Base-by-base conservation (phyloP, 1,140 invertebrate genomes). In the Bacillus rossius region DNA sequence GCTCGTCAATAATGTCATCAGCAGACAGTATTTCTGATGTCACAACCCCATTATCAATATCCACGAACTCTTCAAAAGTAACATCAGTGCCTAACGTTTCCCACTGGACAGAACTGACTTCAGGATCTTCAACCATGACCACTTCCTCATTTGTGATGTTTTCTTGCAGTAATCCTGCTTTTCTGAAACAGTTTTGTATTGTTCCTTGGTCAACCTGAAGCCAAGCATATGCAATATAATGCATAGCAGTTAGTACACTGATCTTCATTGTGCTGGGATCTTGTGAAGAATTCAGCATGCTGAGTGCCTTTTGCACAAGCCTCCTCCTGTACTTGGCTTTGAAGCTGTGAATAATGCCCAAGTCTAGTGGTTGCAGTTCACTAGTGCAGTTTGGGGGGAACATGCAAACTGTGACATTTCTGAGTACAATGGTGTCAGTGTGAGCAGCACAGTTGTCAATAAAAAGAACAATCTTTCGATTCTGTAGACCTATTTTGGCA, bases 351-450 rank as follows among this genome's bases (percentile, higher is more conserved):
- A 34, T 34, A 10, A 34, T 34, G 4, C 29, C 29, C 29, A 34
- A 34, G 29, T 34, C 10, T 7, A 34, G 29, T 7, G 29, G 29
- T 10, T 34, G 29, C 29, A 34, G 29, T 34, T 34, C 29, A 34
- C 29, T 34, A 4, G 29, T 34, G 10, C 29, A 34, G 29, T 34
- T 34, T 34, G 71, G 64, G 26, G 75, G 75, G 25, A 79, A 64
- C 65, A 74, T 79, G 22, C 68, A 55, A 2, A 77, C 40, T 63
- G 67, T 72, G 8, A 77, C 65, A 63, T 70, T 67, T 60, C 60
- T 8, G 1, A 7, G 8, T 4, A 8, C 29, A 10, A 10, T 10
- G 29, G 63, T 79, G 76, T 49, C 73, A 67, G 45, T 34, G 29
- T 34, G 29, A 4, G 29, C 29, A 34, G 29, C 10, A 34, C 29